These are phyloP conservation scores for Liopterus haemorrhoidalis DNA, from an alignment of 2,888 invertebrate genomes.

Conservation along the genomic window DNA sequence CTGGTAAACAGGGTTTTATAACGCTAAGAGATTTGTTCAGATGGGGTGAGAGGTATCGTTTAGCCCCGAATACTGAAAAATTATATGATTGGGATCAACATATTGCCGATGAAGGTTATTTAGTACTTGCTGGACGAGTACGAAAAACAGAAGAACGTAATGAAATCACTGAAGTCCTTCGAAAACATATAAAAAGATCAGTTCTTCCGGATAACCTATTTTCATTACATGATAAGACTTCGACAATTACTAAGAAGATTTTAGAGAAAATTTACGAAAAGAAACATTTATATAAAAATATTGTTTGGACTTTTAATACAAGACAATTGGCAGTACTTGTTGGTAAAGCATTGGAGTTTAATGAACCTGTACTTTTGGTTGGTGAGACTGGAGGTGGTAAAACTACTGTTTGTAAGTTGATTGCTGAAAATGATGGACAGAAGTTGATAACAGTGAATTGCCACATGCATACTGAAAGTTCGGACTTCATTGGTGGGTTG, in stretches of 20 bases:
- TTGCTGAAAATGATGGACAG: conserved; percentile 63
- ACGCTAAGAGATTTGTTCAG: conserved; percentile 92
- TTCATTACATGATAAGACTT: conserved; percentile 59
- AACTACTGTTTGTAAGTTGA: conserved; percentile 89
- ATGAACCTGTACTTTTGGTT: conserved; percentile 91
- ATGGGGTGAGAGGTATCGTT: conserved; percentile 91
- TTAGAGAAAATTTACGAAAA: conserved; percentile 57
- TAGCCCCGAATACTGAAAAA: conserved; percentile 56
- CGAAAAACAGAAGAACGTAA: conserved; percentile 74
- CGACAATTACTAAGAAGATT: conserved; percentile 68
- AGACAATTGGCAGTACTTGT: conserved; percentile 70
- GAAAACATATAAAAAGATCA: conserved; percentile 71
- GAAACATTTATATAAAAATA: conserved; percentile 61
- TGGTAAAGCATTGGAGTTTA: conserved; percentile 79
- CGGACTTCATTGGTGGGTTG: conserved; percentile 94
- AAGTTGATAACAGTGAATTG: conserved; percentile 84
- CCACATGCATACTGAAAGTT: conserved; percentile 97
- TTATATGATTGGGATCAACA: conserved; percentile 97
- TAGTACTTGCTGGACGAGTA: conserved; percentile 89
- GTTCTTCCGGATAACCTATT: conserved; percentile 68
- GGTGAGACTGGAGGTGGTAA: conserved; percentile 99
- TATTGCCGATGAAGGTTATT: conserved; percentile 91
- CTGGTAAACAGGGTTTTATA: conserved; percentile 88
- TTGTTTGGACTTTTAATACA: conserved; percentile 95
- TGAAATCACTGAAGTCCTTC: conserved; percentile 73